Conservation (phyloP, 2,113 vertebrate species). For the Stegostoma tigrinum region DNA sequence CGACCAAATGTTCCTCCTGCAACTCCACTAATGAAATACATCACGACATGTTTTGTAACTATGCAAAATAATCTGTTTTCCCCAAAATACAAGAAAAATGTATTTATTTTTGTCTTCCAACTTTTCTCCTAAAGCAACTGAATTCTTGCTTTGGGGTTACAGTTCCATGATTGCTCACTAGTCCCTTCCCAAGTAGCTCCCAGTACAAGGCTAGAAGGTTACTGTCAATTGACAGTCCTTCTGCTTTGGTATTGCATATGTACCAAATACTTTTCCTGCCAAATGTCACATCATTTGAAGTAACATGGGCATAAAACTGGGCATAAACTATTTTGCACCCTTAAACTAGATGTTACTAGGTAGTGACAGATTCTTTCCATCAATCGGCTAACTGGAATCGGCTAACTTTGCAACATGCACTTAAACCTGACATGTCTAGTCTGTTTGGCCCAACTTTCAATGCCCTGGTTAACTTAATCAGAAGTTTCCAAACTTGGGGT, state of each 20-base stretch:
- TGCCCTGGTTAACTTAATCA: neutral
- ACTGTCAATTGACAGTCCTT: neutral
- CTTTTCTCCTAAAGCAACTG: neutral
- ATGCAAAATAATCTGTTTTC: neutral
- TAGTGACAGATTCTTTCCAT: neutral
- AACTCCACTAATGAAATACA: neutral
- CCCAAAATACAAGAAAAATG: neutral
- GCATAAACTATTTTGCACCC: too few species aligned
- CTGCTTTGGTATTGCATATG: neutral
- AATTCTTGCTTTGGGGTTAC: neutral
- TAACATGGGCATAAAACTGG: too few species aligned
- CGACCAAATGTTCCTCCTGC: neutral
- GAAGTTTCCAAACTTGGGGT: neutral
- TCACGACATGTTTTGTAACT: neutral
- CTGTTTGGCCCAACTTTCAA: constrained; percentile 35
- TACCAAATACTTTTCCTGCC: neutral
- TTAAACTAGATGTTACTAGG: neutral
- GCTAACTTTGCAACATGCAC: neutral
- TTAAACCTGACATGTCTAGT: neutral
- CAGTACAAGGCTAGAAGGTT: neutral
- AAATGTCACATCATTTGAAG: neutral
- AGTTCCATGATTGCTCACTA: neutral
- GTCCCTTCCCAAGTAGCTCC: neutral
- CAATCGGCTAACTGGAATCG: neutral
- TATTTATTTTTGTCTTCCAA: neutral